Evolutionary conservation across 2,888 invertebrate genomes (phyloP).

Genomic region (Agriotes lineatus): DNA sequence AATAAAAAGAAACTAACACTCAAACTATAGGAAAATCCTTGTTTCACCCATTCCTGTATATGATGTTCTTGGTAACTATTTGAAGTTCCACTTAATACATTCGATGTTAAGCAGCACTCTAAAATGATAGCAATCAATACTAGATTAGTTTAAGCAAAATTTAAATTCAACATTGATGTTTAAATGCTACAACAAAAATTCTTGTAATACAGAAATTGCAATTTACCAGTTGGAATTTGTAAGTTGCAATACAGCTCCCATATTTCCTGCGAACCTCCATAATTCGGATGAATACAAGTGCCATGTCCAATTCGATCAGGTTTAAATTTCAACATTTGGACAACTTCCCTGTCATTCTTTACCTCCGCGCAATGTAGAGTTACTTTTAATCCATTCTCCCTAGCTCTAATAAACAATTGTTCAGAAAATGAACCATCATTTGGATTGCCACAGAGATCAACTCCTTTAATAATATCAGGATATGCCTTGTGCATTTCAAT

Average conservation of each 20-base stretch:
- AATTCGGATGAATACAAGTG: slow-evolving; percentile 78
- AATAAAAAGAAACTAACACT: slow-evolving; percentile 72
- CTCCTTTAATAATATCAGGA: slow-evolving; percentile 78
- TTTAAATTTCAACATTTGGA: slow-evolving; percentile 76
- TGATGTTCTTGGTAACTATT: slow-evolving; percentile 79
- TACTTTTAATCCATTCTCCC: slow-evolving; percentile 74
- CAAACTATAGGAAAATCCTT: slow-evolving; percentile 77
- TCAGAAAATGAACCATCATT: slow-evolving; percentile 73
- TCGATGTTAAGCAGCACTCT: slow-evolving; percentile 90
- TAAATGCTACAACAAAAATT: no score
- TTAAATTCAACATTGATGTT: no score
- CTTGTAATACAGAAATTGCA: no score
- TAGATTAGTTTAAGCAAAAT: no score
- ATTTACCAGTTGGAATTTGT: slow-evolving; percentile 78
- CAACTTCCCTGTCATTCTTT: slow-evolving; percentile 75
- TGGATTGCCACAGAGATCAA: slow-evolving; percentile 76
- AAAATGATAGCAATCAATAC: no score
- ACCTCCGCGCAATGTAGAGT: slow-evolving; percentile 89
- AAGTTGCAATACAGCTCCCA: slow-evolving; percentile 71
- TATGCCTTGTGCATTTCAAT: slow-evolving; percentile 70
- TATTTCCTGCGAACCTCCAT: slow-evolving; percentile 71
- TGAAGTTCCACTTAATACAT: slow-evolving; percentile 81
- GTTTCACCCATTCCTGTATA: slow-evolving; percentile 75
- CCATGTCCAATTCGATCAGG: slow-evolving; percentile 91
- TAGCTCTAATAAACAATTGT: slow-evolving; percentile 73